These are phyloP conservation scores for Pelusios castaneus DNA, from an alignment of 2,113 vertebrate genomes.

Conservation along the genomic window DNA sequence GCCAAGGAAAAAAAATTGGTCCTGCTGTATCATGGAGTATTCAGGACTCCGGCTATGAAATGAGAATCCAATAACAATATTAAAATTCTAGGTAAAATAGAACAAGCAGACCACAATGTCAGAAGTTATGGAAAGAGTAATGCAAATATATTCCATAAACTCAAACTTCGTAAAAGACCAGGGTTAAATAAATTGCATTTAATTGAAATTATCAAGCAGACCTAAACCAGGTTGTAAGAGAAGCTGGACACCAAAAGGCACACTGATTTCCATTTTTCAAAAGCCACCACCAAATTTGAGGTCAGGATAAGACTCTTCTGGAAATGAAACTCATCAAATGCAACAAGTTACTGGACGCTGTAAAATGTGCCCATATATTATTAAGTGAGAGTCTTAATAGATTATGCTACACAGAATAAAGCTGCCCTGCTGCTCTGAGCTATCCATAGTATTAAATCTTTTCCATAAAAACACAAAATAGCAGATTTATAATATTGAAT, in stretches of 20 bases:
- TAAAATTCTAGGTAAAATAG: background rate
- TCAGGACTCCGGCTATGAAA: background rate
- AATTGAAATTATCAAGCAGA: background rate
- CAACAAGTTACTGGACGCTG: background rate
- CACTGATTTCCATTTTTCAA: background rate
- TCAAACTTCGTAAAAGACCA: background rate
- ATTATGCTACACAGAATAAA: background rate
- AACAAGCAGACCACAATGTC: background rate
- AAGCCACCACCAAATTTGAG: background rate
- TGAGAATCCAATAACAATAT: background rate
- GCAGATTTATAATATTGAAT: background rate
- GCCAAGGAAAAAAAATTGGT: background rate
- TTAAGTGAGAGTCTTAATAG: background rate
- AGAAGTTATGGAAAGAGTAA: background rate
- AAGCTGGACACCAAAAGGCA: background rate
- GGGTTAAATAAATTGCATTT: background rate
- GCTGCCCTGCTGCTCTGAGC: background rate
- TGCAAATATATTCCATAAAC: background rate
- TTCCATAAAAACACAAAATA: background rate
- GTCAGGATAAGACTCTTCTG: background rate
- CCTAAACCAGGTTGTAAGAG: background rate
- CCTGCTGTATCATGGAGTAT: background rate
- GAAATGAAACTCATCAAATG: background rate
- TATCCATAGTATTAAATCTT: background rate
- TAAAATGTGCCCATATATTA: background rate